Base-by-base conservation (phyloP, 2,888 invertebrate genomes). In the Drosophila lacicola region DNA sequence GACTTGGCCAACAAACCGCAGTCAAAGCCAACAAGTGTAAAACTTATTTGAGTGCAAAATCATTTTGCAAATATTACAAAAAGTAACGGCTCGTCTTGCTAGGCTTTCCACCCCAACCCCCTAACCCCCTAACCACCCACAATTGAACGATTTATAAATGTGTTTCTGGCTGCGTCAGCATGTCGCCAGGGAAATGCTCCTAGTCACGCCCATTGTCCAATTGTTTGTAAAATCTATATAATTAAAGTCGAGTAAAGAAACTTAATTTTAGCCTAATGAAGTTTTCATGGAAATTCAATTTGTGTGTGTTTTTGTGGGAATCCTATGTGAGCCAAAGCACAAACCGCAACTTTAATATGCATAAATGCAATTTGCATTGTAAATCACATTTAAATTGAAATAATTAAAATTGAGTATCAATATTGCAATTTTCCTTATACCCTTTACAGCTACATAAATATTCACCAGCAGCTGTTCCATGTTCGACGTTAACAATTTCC, bases 41-140 rank as follows among this genome's bases (percentile, higher is more conserved):
- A 80, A 68, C 51, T 54, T 61, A 76, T 63, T 78, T 81, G 45
- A 75, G 71, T 66, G 63, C 41, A 70, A 74, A 77, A 74, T 82
- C 73, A 70, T 71, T 80, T 77, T 71, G 63, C 70, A 74, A 79
- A 81, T 78, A 75, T 70, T 66, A 64, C 39, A 49, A 46, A 63
- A 76, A 55, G 21, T 50, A 64, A 46, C 49, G 11, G 21, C 46
- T 34, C 39, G 36, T 54, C 10, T n/a, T 29, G 29, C 29, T 8
- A 29, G 29, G 29, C 37, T 8, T 50, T 25, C 25, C 37, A 37
- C 21, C 2, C 34, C 34, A 25, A 3, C 8, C 19, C 8, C 29
- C 29, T 8, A 17, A 17, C 29, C 6, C 25, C 29, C 29, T 21
- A 21, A 21, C 5, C 21, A 4, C 21, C 21, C 0, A 29, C 8